These are phyloP conservation scores for Pecten maximus DNA, from an alignment of 2,888 invertebrate species.

Conservation along the genomic window DNA sequence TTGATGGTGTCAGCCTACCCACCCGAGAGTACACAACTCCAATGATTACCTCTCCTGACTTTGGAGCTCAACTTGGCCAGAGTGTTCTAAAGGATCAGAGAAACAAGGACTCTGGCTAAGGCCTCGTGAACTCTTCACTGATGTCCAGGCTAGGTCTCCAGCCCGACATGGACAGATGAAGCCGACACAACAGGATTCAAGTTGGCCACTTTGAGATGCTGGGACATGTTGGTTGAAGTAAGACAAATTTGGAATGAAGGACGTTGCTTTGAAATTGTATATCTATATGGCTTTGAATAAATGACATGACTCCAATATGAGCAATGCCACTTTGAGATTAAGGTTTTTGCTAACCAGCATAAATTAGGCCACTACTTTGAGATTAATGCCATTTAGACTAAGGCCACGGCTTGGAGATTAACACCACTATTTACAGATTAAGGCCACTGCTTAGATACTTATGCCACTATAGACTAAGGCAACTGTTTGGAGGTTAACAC, in stretches of 20 bases:
- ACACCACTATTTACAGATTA: neutral
- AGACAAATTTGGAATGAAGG: neutral
- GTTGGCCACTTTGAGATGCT: neutral
- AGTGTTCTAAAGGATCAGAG: neutral
- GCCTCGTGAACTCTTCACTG: neutral
- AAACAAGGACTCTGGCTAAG: neutral
- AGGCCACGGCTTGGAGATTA: neutral
- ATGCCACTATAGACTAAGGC: neutral
- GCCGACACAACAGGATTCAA: neutral
- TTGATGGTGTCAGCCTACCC: neutral
- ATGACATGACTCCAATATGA: no score
- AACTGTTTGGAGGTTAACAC: neutral
- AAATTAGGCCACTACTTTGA: neutral
- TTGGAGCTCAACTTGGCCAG: neutral
- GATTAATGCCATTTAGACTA: neutral
- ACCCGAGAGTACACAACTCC: neutral
- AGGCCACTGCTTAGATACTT: neutral
- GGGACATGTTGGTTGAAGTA: no score
- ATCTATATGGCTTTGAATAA: no score
- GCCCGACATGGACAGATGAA: neutral
- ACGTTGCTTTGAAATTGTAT: neutral
- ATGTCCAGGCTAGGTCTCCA: neutral
- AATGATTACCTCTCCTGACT: slow-evolving; percentile 4
- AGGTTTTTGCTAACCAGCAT: no score
- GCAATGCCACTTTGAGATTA: no score